These are phyloP conservation scores for Discoglossus pictus DNA, from an alignment of 2,797 vertebrate species.

Conservation along the genomic window DNA sequence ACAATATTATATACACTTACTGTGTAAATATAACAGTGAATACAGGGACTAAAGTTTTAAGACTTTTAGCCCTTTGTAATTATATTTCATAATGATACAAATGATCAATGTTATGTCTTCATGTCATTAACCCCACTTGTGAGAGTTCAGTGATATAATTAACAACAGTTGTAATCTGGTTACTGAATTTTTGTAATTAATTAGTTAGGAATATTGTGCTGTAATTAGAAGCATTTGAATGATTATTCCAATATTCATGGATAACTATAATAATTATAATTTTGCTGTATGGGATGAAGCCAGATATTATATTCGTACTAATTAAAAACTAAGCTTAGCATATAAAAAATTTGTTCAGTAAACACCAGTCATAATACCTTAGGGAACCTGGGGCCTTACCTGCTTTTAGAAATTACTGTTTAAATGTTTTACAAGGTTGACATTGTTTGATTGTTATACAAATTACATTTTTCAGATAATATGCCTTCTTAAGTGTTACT, in stretches of 20 bases:
- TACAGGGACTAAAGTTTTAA: too few species aligned
- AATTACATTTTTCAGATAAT: too few species aligned
- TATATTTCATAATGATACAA: constrained; percentile 4
- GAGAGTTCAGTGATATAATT: constrained; percentile 6
- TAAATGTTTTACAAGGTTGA: too few species aligned
- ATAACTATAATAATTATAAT: not conserved
- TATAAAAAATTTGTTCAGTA: too few species aligned
- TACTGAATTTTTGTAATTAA: not conserved
- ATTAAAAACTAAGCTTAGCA: too few species aligned
- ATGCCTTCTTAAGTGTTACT: too few species aligned
- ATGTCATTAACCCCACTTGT: constrained; percentile 9
- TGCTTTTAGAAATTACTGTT: too few species aligned
- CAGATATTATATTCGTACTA: not conserved
- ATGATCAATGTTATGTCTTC: not conserved
- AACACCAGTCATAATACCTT: too few species aligned
- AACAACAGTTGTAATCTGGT: not conserved
- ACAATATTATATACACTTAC: too few species aligned
- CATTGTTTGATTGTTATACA: too few species aligned
- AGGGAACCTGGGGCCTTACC: too few species aligned
- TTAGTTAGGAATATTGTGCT: constrained; percentile 4
- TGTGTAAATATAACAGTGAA: too few species aligned
- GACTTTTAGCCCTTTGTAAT: not conserved
- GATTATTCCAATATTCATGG: not conserved
- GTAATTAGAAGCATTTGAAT: not conserved
- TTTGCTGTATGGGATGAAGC: not conserved